phyloP scores from a whole-genome alignment of 1,140 invertebrate genomes.

The Thaumatotibia leucotreta region DNA sequence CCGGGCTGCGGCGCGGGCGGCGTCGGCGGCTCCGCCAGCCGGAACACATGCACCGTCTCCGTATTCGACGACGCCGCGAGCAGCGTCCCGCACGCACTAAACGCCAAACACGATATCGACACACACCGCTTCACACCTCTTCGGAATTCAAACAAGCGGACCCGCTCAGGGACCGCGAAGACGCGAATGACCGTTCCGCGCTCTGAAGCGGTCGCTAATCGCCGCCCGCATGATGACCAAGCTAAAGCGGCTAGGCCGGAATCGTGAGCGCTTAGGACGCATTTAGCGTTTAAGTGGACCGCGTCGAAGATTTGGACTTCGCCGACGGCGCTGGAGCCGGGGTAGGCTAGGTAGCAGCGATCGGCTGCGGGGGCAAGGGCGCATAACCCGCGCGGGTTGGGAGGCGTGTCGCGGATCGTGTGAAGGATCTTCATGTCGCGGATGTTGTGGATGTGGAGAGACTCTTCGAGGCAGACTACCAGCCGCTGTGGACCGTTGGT shows the following conservation, averaged over 20 bases:
- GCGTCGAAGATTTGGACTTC: slow-evolving; percentile 99
- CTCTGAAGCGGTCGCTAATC: slow-evolving; percentile 96
- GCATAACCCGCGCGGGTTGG: slow-evolving; percentile 94
- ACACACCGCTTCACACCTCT: slow-evolving; percentile 98
- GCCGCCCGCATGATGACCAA: slow-evolving; percentile 92
- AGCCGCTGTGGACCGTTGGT: slow-evolving; percentile 82
- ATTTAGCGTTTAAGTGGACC: slow-evolving; percentile 95
- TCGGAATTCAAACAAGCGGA: slow-evolving; percentile 95
- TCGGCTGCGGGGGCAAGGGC: slow-evolving; percentile 93
- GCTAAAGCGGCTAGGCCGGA: slow-evolving; percentile 96
- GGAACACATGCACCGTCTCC: slow-evolving; percentile 99
- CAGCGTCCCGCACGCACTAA: slow-evolving; percentile 93
- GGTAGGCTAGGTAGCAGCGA: slow-evolving; percentile 97
- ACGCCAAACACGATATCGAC: slow-evolving; percentile 93
- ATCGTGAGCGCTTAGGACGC: slow-evolving; percentile 98
- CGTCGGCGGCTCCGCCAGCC: slow-evolving; percentile 76
- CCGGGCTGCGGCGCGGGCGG: slow-evolving; percentile 11
- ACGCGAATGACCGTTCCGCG: slow-evolving; percentile 99
- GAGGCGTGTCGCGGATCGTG: slow-evolving; percentile 98
- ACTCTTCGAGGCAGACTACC: slow-evolving; percentile 98
- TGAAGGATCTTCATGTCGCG: slow-evolving; percentile 99
- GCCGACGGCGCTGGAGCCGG: slow-evolving; percentile 93
- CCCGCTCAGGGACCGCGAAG: slow-evolving; percentile 92
- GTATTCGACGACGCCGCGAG: slow-evolving; percentile 97
- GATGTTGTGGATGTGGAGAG: slow-evolving; percentile 99